Evolutionary conservation across 2,888 invertebrate species (phyloP), one percentile per base, ranked within the genome.

Genomic region (Limenitis camilla): DNA sequence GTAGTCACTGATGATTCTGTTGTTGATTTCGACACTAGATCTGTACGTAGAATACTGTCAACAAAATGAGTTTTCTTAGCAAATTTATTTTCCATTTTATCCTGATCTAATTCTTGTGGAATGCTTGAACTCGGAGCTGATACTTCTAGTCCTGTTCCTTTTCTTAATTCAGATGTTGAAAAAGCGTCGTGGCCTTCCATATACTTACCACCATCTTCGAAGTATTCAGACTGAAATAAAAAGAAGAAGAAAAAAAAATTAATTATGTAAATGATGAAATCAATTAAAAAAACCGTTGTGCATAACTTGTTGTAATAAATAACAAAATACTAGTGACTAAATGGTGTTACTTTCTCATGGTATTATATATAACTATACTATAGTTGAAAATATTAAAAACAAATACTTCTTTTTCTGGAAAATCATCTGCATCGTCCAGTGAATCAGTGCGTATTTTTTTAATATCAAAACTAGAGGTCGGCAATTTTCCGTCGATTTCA

Each of bases 351-450:
- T n/a, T n/a, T n/a, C n/a, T n/a, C n/a, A n/a, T n/a, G n/a, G n/a
- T n/a, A n/a, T n/a, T n/a, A n/a, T n/a, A n/a, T n/a, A n/a, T n/a
- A n/a, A n/a, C n/a, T n/a, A n/a, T n/a, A n/a, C n/a, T 11, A 29
- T 30, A 10, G 10, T n/a, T 35, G 5, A n/a, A 35, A n/a, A 5
- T 3, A 35, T n/a, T n/a, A 6, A 8, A 7, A 35, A 35, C 35
- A 35, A 35, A 35, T 70, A 86, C 88, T 72, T 88, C 88, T 74
- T 82, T 88, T 66, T 88, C 88, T 6, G 88, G 87, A 49, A 88
- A 87, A 61, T 88, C 88, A 61, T 88, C 88, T 30, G 88, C 88
- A 50, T 88, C 88, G 59, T 88, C 88, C 4, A 88, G 72, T 1
- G 88, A 88, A 63, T 88, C 88, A 0, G 88, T 88, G 40, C 86